A percentile compares a stretch with the other conserved stretches of the same genome.
Conservation (phyloP, 2,888 invertebrate species). For the Lithodes maja region DNA sequence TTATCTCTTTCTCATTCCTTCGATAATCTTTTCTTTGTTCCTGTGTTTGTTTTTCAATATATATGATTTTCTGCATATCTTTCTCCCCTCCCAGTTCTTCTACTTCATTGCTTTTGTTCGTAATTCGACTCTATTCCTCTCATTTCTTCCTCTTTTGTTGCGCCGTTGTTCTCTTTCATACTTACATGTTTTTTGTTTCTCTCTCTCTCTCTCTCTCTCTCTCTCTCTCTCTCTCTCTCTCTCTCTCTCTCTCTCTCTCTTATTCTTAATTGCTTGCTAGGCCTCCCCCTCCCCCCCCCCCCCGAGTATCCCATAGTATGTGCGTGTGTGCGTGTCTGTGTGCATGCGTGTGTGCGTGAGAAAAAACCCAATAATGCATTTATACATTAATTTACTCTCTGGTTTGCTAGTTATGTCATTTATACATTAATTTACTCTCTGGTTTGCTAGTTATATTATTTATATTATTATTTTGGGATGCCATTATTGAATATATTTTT, state of each 20-base stretch:
- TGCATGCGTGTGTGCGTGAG: background rate
- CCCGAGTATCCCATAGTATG: background rate
- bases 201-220: background rate
- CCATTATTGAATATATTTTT: background rate
- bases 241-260: background rate
- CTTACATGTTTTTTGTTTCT: background rate
- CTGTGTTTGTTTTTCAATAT: background rate
- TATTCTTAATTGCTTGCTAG: background rate
- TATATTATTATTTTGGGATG: background rate
- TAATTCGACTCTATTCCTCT: background rate
- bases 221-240: background rate
- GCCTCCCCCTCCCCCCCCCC: background rate
- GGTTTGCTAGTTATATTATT: background rate
- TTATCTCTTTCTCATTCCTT: background rate
- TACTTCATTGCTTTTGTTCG: too few species aligned
- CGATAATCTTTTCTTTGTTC: background rate
- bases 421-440: background rate
- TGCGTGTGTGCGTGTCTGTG: slow-evolving; percentile 16
- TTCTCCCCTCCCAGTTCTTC: background rate
- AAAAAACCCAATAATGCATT: background rate
- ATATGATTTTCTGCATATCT: background rate
- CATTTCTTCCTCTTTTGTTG: background rate
- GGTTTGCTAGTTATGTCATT: background rate
- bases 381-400: background rate
- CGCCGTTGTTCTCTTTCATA: background rate